Percentiles rank a stretch among this genome's conserved stretches.
Evolutionary conservation across 2,888 invertebrate genomes (phyloP).

Genomic region (Thera britannica): DNA sequence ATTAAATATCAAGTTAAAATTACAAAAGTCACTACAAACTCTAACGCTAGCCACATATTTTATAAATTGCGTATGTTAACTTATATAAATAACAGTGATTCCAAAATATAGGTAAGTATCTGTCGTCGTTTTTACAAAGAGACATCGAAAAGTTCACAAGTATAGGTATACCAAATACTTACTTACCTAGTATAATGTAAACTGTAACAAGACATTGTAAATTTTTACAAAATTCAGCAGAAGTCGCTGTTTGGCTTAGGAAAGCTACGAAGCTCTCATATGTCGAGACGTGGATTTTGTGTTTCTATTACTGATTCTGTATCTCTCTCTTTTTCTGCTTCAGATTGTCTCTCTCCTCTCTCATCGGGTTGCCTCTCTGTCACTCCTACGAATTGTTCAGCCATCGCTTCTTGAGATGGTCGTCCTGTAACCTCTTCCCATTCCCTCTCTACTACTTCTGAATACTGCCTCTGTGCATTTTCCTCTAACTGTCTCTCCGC

Average conservation of each 20-base stretch:
- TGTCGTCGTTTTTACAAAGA: constrained; percentile 60
- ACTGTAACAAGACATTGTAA: constrained; percentile 63
- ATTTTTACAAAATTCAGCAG: constrained; percentile 65
- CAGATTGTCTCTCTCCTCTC: neutral
- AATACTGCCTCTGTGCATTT: neutral
- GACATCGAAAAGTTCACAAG: constrained; percentile 63
- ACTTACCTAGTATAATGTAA: constrained; percentile 47
- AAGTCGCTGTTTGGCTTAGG: constrained; percentile 44
- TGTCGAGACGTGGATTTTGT: constrained; percentile 42
- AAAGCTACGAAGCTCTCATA: constrained; percentile 17
- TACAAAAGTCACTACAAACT: constrained; percentile 22
- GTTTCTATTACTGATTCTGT: constrained; percentile 2
- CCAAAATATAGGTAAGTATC: constrained; percentile 65
- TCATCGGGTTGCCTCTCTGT: neutral
- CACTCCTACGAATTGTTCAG: neutral
- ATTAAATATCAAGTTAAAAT: constrained; percentile 3
- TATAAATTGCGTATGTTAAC: constrained; percentile 35
- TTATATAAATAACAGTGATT: constrained; percentile 59
- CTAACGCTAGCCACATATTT: constrained; percentile 38
- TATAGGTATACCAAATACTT: constrained; percentile 37
- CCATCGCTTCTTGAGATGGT: neutral
- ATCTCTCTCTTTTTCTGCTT: neutral
- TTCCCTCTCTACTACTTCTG: neutral
- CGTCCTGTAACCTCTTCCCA: neutral
- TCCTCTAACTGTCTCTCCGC: constrained; percentile 6